A percentile compares a stretch with the other conserved stretches of the same genome.
Conservation (phyloP, 2,888 invertebrate species). For the Caenorhabditis doughertyi region DNA sequence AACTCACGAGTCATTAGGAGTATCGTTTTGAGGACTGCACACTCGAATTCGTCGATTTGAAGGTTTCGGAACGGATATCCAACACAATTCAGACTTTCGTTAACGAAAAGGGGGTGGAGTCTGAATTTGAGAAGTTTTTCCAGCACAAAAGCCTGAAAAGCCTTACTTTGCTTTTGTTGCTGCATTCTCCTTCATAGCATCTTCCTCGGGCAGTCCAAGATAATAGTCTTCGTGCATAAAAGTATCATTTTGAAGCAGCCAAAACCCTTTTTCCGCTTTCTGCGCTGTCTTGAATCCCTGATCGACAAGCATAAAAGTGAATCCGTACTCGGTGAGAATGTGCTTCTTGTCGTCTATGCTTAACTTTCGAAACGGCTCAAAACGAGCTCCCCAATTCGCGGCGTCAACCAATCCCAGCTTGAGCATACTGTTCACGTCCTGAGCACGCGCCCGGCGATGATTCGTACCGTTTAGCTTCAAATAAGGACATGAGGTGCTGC, state of each 20-base stretch:
- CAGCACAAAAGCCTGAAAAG: background rate
- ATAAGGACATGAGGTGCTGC: slow-evolving; percentile 44
- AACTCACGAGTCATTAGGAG: slow-evolving; percentile 65
- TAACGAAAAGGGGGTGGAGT: slow-evolving; percentile 68
- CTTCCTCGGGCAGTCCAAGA: slow-evolving; percentile 66
- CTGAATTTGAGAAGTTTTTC: slow-evolving; percentile 20
- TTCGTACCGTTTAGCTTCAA: slow-evolving; percentile 58
- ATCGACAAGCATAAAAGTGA: slow-evolving; percentile 74
- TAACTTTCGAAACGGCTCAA: slow-evolving; percentile 61
- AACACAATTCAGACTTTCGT: slow-evolving; percentile 62
- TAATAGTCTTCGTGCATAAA: slow-evolving; percentile 71
- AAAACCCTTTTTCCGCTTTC: slow-evolving; percentile 58
- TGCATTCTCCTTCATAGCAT: slow-evolving; percentile 54
- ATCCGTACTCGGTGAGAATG: slow-evolving; percentile 69
- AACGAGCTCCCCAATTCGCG: slow-evolving; percentile 72
- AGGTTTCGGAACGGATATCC: slow-evolving; percentile 65
- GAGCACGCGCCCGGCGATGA: slow-evolving; percentile 70
- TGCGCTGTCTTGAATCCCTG: slow-evolving; percentile 70
- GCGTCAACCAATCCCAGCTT: slow-evolving; percentile 68
- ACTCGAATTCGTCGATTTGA: slow-evolving; percentile 65
- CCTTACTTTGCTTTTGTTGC: slow-evolving; percentile 69
- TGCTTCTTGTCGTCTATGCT: slow-evolving; percentile 61
- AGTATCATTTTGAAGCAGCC: slow-evolving; percentile 71
- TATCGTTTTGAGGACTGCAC: slow-evolving; percentile 67
- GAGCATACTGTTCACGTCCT: slow-evolving; percentile 74